These are phyloP conservation scores for Drosophila albomicans DNA, from an alignment of 1,140 invertebrate genomes.

Conservation along the genomic window DNA sequence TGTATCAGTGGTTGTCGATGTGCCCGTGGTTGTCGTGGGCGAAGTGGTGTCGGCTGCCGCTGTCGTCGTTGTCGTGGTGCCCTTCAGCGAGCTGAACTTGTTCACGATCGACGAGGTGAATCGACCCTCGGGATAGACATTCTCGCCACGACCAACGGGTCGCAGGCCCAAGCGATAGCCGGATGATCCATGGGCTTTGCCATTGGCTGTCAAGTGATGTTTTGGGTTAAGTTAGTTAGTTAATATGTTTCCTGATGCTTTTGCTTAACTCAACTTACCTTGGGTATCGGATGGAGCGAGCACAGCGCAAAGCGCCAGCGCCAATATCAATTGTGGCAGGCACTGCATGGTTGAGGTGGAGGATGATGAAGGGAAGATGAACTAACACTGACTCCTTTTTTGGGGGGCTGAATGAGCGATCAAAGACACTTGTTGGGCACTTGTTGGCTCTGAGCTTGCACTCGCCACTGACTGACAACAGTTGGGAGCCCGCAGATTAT, in stretches of 20 bases:
- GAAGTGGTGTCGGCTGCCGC: background rate
- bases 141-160: constrained; percentile 23
- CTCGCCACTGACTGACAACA: constrained; percentile 74
- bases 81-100: constrained; percentile 54
- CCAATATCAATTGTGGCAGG: constrained; percentile 58
- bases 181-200: background rate
- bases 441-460: constrained; percentile 69
- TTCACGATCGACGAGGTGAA: constrained; percentile 60
- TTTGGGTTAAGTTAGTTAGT: no score
- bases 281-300: constrained; percentile 39
- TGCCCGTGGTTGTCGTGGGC: background rate
- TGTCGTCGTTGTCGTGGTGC: constrained; percentile 31
- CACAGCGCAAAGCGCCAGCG: constrained; percentile 61
- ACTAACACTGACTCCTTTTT: background rate
- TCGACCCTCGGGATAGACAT: constrained; percentile 47
- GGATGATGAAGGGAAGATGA: no score
- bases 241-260: no score
- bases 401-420: background rate
- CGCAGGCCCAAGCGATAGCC: constrained; percentile 48
- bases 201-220: constrained; percentile 8
- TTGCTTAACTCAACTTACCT: constrained; percentile 47
- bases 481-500: constrained; percentile 53
- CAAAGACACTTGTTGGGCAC: background rate
- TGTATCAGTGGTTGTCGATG: background rate
- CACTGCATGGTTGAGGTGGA: constrained; percentile 46